Evolutionary conservation across 2,113 vertebrate species (phyloP).

Genomic region (Mesembrinibis cayennensis): DNA sequence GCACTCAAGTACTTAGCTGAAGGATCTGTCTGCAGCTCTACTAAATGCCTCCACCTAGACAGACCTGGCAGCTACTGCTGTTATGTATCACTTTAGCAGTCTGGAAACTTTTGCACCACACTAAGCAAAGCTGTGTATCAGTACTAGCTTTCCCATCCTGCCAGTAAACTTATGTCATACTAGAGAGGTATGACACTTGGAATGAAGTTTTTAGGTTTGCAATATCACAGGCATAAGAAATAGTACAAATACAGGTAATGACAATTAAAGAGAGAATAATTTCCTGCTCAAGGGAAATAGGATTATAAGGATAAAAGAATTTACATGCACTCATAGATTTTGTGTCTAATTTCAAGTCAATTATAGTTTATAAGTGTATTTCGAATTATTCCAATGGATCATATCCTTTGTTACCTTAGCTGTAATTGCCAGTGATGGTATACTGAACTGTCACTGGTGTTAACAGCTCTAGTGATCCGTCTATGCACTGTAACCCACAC

Average conservation of each 20-base stretch:
- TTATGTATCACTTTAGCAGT: neutral
- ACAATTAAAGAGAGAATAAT: neutral
- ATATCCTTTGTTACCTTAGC: neutral
- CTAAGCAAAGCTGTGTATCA: neutral
- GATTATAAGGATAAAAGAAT: neutral
- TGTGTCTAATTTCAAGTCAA: neutral
- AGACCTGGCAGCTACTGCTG: neutral
- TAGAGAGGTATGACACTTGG: neutral
- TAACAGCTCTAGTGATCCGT: neutral
- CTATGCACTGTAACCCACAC: neutral
- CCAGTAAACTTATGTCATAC: neutral
- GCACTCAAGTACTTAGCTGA: neutral
- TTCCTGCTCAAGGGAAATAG: neutral
- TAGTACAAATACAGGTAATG: neutral
- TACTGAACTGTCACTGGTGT: neutral
- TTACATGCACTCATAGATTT: neutral
- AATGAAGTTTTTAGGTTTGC: neutral
- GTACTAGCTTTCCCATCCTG: neutral
- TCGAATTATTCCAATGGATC: neutral
- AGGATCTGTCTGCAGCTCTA: neutral
- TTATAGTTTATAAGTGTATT: neutral
- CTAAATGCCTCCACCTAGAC: neutral
- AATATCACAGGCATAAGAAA: neutral
- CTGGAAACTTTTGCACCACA: neutral
- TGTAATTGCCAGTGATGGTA: neutral